Conservation (phyloP, 1,140 invertebrate species). For the Drosophila pallidifrons region DNA sequence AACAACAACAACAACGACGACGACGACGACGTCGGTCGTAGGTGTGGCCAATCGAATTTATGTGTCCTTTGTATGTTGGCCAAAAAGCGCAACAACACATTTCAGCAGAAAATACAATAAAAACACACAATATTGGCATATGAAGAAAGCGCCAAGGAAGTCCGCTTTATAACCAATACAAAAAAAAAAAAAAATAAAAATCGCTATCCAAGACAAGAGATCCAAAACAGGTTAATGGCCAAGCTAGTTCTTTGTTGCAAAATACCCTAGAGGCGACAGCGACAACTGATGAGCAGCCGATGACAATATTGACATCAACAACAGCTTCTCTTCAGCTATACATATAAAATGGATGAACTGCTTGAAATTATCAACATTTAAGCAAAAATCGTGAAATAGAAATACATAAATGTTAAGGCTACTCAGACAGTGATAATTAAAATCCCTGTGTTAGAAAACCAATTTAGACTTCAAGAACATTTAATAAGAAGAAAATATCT, state of each 20-base stretch:
- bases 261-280: background rate
- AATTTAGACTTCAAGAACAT: too few species aligned
- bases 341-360: too few species aligned
- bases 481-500: too few species aligned
- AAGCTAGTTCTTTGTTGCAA: constrained; percentile 8
- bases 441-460: too few species aligned
- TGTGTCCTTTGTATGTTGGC: constrained; percentile 53
- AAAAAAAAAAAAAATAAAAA: constrained; percentile 4
- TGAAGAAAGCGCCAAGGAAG: constrained; percentile 34
- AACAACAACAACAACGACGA: background rate
- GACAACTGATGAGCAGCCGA: too few species aligned
- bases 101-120: constrained; percentile 11
- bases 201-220: constrained; percentile 6
- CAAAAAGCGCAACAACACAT: constrained; percentile 18
- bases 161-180: background rate
- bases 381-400: too few species aligned
- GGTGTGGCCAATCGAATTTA: constrained; percentile 49
- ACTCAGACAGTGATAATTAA: too few species aligned
- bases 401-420: too few species aligned
- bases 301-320: too few species aligned
- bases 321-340: too few species aligned
- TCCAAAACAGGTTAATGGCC: constrained; percentile 37
- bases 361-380: too few species aligned
- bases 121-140: constrained; percentile 10
- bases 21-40: constrained; percentile 22